Evolutionary conservation across 2,113 vertebrate genomes (phyloP).

Genomic region (Boulengeromyrus knoepffleri): DNA sequence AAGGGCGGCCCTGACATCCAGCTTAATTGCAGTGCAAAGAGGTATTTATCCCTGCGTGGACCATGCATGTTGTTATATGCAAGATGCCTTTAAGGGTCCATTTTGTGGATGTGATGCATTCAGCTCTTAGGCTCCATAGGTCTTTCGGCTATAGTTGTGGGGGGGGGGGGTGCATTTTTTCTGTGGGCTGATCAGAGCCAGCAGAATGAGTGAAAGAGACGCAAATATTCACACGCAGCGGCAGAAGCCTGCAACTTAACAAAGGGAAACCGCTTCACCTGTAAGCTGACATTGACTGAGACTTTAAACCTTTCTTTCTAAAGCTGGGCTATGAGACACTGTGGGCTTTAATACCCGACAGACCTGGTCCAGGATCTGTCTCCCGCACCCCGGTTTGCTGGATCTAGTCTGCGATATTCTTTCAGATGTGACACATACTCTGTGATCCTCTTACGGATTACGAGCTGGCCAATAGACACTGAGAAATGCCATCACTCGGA

Average conservation of each 20-base stretch:
- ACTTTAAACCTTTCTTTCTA: background rate
- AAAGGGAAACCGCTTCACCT: background rate
- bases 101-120: conserved; percentile 51
- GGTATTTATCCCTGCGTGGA: conserved; percentile 45
- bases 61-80: conserved; percentile 48
- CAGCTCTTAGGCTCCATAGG: conserved; percentile 34
- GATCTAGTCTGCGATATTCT: background rate
- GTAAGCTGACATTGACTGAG: background rate
- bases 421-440: background rate
- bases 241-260: background rate
- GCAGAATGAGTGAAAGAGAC: background rate
- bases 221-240: background rate
- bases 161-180: conserved; percentile 22
- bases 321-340: background rate
- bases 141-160: background rate
- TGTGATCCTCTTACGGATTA: background rate
- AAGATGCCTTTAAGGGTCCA: conserved; percentile 33
- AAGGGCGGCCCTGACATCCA: background rate
- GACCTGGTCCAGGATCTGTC: background rate
- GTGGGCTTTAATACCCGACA: background rate
- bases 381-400: background rate
- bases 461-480: background rate
- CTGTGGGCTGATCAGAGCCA: background rate
- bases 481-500: conserved; percentile 32
- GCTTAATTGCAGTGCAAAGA: conserved; percentile 55